These are phyloP conservation scores for Calameuta pallipes DNA, from an alignment of 2,888 invertebrate genomes.

Conservation along the genomic window DNA sequence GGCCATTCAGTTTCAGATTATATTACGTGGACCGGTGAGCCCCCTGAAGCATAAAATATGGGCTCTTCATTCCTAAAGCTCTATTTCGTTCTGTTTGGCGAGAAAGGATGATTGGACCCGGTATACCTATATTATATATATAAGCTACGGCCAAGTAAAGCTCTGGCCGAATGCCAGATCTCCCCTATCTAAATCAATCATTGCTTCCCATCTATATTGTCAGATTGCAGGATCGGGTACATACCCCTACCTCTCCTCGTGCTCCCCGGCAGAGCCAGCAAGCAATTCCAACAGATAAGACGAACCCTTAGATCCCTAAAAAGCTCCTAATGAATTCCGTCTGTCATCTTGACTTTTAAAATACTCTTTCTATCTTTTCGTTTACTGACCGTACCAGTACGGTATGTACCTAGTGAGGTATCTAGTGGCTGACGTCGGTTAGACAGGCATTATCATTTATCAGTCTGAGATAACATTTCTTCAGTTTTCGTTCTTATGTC, in stretches of 20 bases:
- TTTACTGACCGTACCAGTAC: background rate
- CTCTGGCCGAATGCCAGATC: constrained; percentile 36
- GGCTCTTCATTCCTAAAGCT: constrained; percentile 24
- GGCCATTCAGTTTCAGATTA: background rate
- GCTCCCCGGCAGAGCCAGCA: background rate
- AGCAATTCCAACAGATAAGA: background rate
- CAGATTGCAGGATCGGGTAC: constrained; percentile 1
- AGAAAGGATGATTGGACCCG: constrained; percentile 24
- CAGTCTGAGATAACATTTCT: background rate
- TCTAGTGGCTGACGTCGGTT: background rate
- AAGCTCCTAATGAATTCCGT: background rate
- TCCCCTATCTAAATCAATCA: constrained; percentile 41
- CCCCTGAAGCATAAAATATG: constrained; percentile 33
- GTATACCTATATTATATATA: background rate
- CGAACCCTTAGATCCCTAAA: background rate
- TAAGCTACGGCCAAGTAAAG: constrained; percentile 4
- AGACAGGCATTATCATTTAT: background rate
- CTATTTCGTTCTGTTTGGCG: constrained; percentile 29
- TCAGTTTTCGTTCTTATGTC: background rate
- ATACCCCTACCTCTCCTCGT: constrained; percentile 1
- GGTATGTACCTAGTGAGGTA: background rate
- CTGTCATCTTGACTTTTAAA: background rate
- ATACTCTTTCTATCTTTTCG: background rate
- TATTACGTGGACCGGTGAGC: background rate
- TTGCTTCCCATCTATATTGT: constrained; percentile 24